These are phyloP conservation scores for Aspidapion aeneum DNA, from an alignment of 2,888 invertebrate genomes.

Conservation along the genomic window DNA sequence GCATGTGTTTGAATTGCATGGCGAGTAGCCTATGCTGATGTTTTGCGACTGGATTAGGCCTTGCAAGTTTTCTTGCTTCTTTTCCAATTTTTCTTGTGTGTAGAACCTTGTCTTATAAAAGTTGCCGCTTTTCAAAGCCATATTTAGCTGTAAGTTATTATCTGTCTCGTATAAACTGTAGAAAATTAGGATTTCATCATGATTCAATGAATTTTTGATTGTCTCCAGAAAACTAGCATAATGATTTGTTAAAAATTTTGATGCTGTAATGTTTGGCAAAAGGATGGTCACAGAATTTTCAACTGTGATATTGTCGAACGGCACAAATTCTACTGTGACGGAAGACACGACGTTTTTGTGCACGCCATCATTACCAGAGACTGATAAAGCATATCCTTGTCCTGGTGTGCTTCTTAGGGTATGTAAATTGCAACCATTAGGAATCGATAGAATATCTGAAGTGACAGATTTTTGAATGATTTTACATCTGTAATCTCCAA, in stretches of 20 bases:
- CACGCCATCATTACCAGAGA: slow-evolving; percentile 86
- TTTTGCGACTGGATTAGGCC: slow-evolving; percentile 60
- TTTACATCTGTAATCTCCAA: slow-evolving; percentile 85
- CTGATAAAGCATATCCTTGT: slow-evolving; percentile 71
- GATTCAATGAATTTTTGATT: slow-evolving; percentile 62
- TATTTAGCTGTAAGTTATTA: slow-evolving; percentile 64
- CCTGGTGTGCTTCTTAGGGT: slow-evolving; percentile 69
- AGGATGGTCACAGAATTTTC: slow-evolving; percentile 78
- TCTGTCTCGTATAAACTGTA: slow-evolving; percentile 72
- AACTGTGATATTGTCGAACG: slow-evolving; percentile 77
- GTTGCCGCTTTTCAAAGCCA: slow-evolving; percentile 60
- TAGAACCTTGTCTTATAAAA: slow-evolving; percentile 63
- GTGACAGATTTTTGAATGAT: slow-evolving; percentile 64
- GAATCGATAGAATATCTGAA: slow-evolving; percentile 63
- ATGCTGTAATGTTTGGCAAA: slow-evolving; percentile 68
- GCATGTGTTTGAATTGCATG: slow-evolving; percentile 70
- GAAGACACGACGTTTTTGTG: slow-evolving; percentile 85
- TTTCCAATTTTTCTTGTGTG: slow-evolving; percentile 60
- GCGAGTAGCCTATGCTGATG: slow-evolving; percentile 70
- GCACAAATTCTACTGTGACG: slow-evolving; percentile 70
- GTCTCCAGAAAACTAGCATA: slow-evolving; percentile 72
- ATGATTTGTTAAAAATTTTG: slow-evolving; percentile 70
- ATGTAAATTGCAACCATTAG: slow-evolving; percentile 75
- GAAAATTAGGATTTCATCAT: slow-evolving; percentile 62
- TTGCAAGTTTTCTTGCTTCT: slow-evolving; percentile 62